These are phyloP conservation scores for Phodopus roborovskii DNA, from an alignment of 2,113 vertebrate genomes.

Conservation along the genomic window DNA sequence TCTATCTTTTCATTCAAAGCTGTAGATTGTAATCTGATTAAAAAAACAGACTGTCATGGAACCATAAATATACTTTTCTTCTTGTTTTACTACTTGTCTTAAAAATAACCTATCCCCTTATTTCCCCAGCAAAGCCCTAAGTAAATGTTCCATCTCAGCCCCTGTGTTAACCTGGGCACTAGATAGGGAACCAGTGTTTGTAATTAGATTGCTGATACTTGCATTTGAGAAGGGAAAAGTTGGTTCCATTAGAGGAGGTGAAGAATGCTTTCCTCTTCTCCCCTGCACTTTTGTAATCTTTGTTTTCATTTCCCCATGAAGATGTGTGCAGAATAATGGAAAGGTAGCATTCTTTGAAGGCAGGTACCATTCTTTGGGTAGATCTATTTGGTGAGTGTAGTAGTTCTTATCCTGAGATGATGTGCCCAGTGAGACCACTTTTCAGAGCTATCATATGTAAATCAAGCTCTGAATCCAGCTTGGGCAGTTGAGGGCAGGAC, in stretches of 20 bases:
- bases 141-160: background rate
- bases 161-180: slow-evolving; percentile 30
- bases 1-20: slow-evolving; percentile 21
- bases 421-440: background rate
- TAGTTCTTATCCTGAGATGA: background rate
- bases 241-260: background rate
- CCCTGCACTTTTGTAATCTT: background rate
- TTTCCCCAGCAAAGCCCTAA: background rate
- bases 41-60: background rate
- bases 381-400: slow-evolving; percentile 11
- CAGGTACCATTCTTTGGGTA: background rate
- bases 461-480: background rate
- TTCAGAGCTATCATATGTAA: slow-evolving; percentile 30
- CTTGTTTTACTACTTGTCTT: slow-evolving; percentile 44
- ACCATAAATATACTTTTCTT: slow-evolving; percentile 50
- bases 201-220: slow-evolving; percentile 18
- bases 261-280: background rate
- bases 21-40: slow-evolving; percentile 40
- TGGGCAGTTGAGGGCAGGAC: background rate
- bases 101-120: slow-evolving; percentile 13
- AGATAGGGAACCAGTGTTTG: background rate
- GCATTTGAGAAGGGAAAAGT: slow-evolving; percentile 41
- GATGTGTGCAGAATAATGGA: background rate
- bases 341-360: slow-evolving; percentile 5
- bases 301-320: slow-evolving; percentile 7